These are phyloP conservation scores for Notospermus geniculatus DNA, from an alignment of 1,140 invertebrate species.

Conservation along the genomic window DNA sequence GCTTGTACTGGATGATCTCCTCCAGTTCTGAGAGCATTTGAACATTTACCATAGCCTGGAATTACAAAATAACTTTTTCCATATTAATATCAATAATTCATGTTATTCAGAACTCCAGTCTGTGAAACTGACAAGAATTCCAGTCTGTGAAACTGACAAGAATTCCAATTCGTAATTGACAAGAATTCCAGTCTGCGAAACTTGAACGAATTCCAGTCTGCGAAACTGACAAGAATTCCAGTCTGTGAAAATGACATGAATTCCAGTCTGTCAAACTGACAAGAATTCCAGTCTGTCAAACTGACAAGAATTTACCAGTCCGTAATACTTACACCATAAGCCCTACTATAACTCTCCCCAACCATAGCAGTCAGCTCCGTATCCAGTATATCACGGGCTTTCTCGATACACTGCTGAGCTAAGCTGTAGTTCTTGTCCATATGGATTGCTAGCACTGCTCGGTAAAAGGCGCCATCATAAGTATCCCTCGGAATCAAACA, in stretches of 20 bases:
- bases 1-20: slow-evolving; percentile 92
- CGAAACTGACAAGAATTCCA: too few relatives aligned
- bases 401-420: slow-evolving; percentile 75
- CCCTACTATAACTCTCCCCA: slow-evolving; percentile 95
- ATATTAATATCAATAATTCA: slow-evolving; percentile 66
- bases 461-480: slow-evolving; percentile 92
- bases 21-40: slow-evolving; percentile 96
- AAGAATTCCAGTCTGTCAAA: too few relatives aligned
- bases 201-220: too few relatives aligned
- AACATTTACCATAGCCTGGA: slow-evolving; percentile 84
- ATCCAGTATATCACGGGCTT: slow-evolving; percentile 88
- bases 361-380: slow-evolving; percentile 97
- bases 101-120: too few relatives aligned
- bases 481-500: slow-evolving; percentile 80
- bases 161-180: too few relatives aligned
- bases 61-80: slow-evolving; percentile 78
- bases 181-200: too few relatives aligned
- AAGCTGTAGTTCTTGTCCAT: slow-evolving; percentile 72
- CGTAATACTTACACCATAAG: slow-evolving; percentile 71
- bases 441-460: slow-evolving; percentile 91
- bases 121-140: too few relatives aligned
- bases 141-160: too few relatives aligned
- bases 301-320: too few relatives aligned
- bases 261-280: too few relatives aligned
- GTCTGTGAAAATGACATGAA: too few relatives aligned